Base-by-base conservation (phyloP, 2,797 vertebrate species). In the Phoxinus dragarum region DNA sequence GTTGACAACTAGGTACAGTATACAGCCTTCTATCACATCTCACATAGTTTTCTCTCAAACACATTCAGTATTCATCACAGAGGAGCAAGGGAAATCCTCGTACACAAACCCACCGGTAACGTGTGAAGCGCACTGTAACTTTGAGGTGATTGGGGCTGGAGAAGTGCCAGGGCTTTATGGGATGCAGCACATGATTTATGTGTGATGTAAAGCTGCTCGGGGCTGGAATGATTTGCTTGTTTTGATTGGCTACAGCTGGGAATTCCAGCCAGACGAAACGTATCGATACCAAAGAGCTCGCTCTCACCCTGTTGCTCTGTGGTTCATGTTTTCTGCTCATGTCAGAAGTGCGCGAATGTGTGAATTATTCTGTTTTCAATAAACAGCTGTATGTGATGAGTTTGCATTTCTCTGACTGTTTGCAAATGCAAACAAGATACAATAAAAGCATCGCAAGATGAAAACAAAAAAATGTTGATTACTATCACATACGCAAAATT, bases 111-210 rank as follows among this genome's bases (percentile, higher is more conserved):
- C 44, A 9, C 1, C 3, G 2, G 19, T 68, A 44, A 17, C 1
- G 9, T 61, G 54, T 6, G 6, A 23, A 66, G 77, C 49, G 59
- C 56, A 34, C 80, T 66, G 23, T 5, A 38, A 54, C 66, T 83
- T 49, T 71, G 34, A 73, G 56, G 52, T 66, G 64, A 75, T 76
- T 76, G 36, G 64, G 31, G n/a, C 92, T 89, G 82, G 88, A 93
- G 92, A 91, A 92, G 91, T 95, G 95, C 94, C 93, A 94, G 93
- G 80, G 84, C 64, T 87, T 74, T 23, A 74, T 84, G 17, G 42
- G 47, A 79, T 73, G 38, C 75, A 79, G 79, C 77, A 36, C 71
- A 10, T 92, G 91, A 93, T 94, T 93, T 91, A 93, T 87, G 89
- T 90, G 64, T 78, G 80, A 89, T 84, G 80, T 79, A 84, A 88